phyloP scores from a whole-genome alignment of 2,888 invertebrate species.

The Papilio elwesi region DNA sequence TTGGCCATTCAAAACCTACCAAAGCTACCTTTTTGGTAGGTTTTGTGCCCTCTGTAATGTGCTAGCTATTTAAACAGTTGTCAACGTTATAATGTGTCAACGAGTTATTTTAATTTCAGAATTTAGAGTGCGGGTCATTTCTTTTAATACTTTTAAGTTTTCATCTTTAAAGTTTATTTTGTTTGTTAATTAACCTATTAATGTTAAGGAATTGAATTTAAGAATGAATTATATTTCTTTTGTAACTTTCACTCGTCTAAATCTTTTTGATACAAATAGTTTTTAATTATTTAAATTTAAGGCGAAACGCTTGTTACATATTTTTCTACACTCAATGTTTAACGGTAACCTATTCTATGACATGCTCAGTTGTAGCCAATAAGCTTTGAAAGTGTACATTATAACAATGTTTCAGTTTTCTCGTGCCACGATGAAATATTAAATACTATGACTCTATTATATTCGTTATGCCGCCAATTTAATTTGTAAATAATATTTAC shows the following conservation, averaged over 20 bases:
- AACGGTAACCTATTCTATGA: slow-evolving; percentile 10
- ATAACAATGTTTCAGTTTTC: neutral
- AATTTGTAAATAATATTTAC: no score
- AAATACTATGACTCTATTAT: no score
- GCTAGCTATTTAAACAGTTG: slow-evolving; percentile 10
- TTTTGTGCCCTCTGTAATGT: neutral
- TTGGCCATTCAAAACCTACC: no score
- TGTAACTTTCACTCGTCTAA: neutral
- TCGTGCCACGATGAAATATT: no score
- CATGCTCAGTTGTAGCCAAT: neutral
- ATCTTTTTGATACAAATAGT: neutral
- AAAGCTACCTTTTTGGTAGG: no score
- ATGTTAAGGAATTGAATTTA: neutral
- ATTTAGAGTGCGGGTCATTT: slow-evolving; percentile 29
- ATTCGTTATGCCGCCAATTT: no score
- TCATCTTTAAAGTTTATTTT: slow-evolving; percentile 6
- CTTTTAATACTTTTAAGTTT: neutral
- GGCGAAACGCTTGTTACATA: slow-evolving; percentile 13
- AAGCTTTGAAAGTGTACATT: neutral
- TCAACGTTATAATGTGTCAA: slow-evolving; percentile 4
- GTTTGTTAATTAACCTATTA: neutral
- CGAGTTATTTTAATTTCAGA: slow-evolving; percentile 6
- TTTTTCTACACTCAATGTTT: slow-evolving; percentile 22
- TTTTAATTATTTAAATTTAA: slow-evolving; percentile 22
- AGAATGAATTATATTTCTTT: neutral